Conservation (phyloP, 2,113 vertebrate genomes). For the Pagrus major region DNA sequence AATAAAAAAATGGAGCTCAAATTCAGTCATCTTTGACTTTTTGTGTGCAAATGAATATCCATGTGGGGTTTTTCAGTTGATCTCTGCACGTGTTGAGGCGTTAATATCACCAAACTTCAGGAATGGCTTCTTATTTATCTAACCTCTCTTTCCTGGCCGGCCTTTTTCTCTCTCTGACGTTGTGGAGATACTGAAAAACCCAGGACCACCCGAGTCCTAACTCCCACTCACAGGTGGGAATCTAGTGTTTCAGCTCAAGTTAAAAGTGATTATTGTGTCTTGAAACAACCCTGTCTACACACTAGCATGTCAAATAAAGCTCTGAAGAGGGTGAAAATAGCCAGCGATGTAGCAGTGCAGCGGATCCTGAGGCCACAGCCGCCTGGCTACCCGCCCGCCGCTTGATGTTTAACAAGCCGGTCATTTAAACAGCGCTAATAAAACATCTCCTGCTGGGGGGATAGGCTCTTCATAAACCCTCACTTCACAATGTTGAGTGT, state of each 20-base stretch:
- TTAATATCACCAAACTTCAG: constrained; percentile 18
- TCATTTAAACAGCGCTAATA: constrained; percentile 84
- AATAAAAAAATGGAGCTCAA: not conserved
- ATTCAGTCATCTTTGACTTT: not conserved
- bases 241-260: constrained; percentile 70
- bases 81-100: not conserved
- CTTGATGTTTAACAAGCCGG: constrained; percentile 84
- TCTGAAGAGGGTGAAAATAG: constrained; percentile 75
- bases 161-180: constrained; percentile 21
- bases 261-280: constrained; percentile 81
- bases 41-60: not conserved
- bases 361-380: constrained; percentile 61
- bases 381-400: constrained; percentile 65
- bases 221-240: constrained; percentile 65
- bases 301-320: constrained; percentile 78
- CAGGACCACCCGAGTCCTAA: constrained; percentile 64
- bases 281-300: constrained; percentile 74
- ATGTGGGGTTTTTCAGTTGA: not conserved
- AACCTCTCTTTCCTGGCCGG: not conserved
- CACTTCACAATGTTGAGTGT: constrained; percentile 57
- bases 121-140: constrained; percentile 21
- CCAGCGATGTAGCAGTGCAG: constrained; percentile 59
- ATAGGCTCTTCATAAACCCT: constrained; percentile 78
- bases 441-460: constrained; percentile 80
- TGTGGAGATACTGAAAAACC: constrained; percentile 45